A percentile compares a stretch with the other conserved stretches of the same genome.
Evolutionary conservation across 2,888 invertebrate species (phyloP).

Genomic region (Troilus luridus): DNA sequence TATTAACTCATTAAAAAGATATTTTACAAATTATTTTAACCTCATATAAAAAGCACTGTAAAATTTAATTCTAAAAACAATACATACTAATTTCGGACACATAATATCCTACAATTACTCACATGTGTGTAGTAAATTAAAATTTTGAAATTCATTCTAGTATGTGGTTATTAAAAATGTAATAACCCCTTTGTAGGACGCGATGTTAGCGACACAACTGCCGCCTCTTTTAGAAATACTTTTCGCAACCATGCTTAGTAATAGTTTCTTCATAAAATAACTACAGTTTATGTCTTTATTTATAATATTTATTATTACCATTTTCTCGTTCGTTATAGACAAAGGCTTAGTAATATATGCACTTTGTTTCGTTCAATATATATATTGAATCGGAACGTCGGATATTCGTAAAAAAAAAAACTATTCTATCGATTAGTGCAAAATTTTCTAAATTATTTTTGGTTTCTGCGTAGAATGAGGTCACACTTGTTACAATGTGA

Average conservation of each 20-base stretch:
- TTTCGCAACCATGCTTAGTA: not conserved
- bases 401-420: too few relatives aligned
- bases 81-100: not conserved
- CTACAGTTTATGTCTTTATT: not conserved
- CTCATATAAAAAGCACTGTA: too few relatives aligned
- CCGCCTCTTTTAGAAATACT: not conserved
- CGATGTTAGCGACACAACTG: not conserved
- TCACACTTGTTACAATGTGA: too few relatives aligned
- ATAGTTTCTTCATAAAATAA: not conserved
- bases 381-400: too few relatives aligned
- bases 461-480: too few relatives aligned
- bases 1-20: too few relatives aligned
- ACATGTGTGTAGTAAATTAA: not conserved
- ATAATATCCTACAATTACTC: not conserved
- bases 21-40: too few relatives aligned
- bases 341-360: too few relatives aligned
- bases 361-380: too few relatives aligned
- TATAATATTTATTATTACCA: not conserved
- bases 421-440: too few relatives aligned
- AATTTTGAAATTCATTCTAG: not conserved
- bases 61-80: not conserved
- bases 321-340: not conserved
- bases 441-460: too few relatives aligned
- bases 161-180: not conserved
- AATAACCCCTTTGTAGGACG: not conserved